A percentile compares a stretch with the other conserved stretches of the same genome.
Conservation (phyloP, 2,797 vertebrate genomes). For the Gallinago nigripennis region DNA sequence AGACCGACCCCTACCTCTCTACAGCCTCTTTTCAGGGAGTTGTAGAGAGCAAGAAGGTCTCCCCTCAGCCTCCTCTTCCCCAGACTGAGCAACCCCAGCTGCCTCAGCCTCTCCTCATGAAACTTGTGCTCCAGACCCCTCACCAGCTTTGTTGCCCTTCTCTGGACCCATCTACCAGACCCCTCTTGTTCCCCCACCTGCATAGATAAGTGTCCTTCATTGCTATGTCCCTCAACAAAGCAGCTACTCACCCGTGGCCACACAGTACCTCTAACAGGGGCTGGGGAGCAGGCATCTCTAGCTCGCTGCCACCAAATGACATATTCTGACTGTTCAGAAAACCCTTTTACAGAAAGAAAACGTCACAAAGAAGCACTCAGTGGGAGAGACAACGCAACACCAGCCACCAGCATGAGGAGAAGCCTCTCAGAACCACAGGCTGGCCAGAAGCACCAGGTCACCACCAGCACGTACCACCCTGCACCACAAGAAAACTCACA, state of each 20-base stretch:
- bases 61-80: too few relatives aligned
- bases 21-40: too few relatives aligned
- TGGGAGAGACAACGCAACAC: too few relatives aligned
- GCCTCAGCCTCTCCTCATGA: too few relatives aligned
- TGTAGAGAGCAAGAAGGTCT: too few relatives aligned
- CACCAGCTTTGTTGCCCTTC: too few relatives aligned
- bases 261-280: accelerated
- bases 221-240: accelerated
- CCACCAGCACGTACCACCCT: background rate
- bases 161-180: background rate
- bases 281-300: background rate
- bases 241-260: accelerated
- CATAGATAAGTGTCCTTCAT: accelerated
- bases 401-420: background rate
- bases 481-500: accelerated
- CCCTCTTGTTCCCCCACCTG: too few relatives aligned
- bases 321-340: background rate
- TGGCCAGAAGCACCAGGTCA: background rate
- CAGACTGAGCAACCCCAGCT: too few relatives aligned
- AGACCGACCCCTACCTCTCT: too few relatives aligned
- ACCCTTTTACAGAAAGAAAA: background rate
- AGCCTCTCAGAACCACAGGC: background rate
- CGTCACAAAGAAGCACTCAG: background rate
- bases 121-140: too few relatives aligned
- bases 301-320: accelerated